A percentile compares a stretch with the other conserved stretches of the same genome.
These are phyloP conservation scores for Hesperia comma DNA, from an alignment of 2,888 invertebrate species.

Conservation along the genomic window DNA sequence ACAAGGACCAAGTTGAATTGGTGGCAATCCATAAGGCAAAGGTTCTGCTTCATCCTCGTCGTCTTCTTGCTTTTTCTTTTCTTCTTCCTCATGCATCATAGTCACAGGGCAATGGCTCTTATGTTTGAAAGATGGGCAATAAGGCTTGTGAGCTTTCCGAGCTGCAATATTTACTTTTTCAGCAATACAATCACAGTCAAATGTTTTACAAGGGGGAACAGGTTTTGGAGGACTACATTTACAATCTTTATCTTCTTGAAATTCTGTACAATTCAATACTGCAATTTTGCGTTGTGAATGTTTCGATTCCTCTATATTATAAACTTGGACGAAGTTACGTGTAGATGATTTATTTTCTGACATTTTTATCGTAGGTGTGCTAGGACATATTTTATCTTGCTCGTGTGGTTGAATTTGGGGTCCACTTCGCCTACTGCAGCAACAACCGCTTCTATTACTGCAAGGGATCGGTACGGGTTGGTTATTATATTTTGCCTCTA, in stretches of 20 bases:
- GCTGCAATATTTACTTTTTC: constrained; percentile 57
- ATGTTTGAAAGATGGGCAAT: constrained; percentile 72
- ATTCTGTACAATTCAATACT: constrained; percentile 59
- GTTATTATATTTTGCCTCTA: constrained; percentile 45
- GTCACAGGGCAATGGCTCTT: constrained; percentile 70
- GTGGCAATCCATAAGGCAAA: constrained; percentile 75
- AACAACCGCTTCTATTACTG: constrained; percentile 45
- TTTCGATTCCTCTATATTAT: constrained; percentile 50
- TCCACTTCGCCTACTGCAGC: constrained; percentile 46
- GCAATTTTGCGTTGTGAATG: constrained; percentile 47
- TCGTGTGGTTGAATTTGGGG: constrained; percentile 36
- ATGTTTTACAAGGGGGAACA: constrained; percentile 69
- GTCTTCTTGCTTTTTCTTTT: constrained; percentile 61
- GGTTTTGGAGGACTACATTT: constrained; percentile 70
- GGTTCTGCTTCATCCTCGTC: constrained; percentile 70
- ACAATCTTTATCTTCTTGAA: constrained; percentile 68
- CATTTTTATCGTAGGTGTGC: constrained; percentile 42
- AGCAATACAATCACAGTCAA: constrained; percentile 71
- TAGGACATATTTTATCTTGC: constrained; percentile 34
- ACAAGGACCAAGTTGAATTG: constrained; percentile 75
- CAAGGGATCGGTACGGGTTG: constrained; percentile 26
- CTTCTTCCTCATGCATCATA: constrained; percentile 59
- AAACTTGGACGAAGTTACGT: constrained; percentile 49
- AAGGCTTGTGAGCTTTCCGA: constrained; percentile 69
- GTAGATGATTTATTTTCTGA: constrained; percentile 44